Base-by-base conservation (phyloP, 1,140 invertebrate genomes). In the Drosophila pruinosa region DNA sequence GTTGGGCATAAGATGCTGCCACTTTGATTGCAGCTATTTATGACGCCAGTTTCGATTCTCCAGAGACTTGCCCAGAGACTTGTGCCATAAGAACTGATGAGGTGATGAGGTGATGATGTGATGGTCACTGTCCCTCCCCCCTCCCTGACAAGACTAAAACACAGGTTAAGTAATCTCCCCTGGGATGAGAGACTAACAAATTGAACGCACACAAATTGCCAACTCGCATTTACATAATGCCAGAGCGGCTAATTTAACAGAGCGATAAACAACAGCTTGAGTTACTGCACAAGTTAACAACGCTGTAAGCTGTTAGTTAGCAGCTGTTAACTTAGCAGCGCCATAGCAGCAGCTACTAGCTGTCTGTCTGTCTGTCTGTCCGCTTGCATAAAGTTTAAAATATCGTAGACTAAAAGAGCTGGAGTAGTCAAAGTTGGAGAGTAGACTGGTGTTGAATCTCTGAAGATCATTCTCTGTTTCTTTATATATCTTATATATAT, bases 1-100 rank as follows among this genome's bases (percentile, higher is more conserved):
- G 41, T 47, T 31, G 19, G 12, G 57, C 41, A 36, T 53, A 53
- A 53, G 50, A 34, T 50, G 19, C 3, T 2, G 28, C 15, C 22
- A 53, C 12, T 45, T 39, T 63, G 61, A 63, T 63, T 54, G 48
- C 38, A 12, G 38, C 48, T 22, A 54, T 54, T 63, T 58, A 58
- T 58, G 56, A 57, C 17, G 39, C 39, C 10, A 58, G 24, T 22
- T 12, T 10, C 8, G 15, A 22, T 34, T 41, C 19, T 22, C 24
- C 39, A 4, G 14, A 21, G 50, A 45, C n/a, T n/a, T n/a, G n/a
- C n/a, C n/a, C n/a, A n/a, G 3, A 22, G 15, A 8, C 1, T 8
- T 19, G 7, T 19, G 15, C 10, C 4, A n/a, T 10, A 12, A 12
- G 8, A 10, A 15, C 22, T 10, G 12, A 14, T n/a, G 10, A n/a